These are phyloP conservation scores for Neelides sp. DNA, from an alignment of 1,140 invertebrate genomes.

Conservation along the genomic window DNA sequence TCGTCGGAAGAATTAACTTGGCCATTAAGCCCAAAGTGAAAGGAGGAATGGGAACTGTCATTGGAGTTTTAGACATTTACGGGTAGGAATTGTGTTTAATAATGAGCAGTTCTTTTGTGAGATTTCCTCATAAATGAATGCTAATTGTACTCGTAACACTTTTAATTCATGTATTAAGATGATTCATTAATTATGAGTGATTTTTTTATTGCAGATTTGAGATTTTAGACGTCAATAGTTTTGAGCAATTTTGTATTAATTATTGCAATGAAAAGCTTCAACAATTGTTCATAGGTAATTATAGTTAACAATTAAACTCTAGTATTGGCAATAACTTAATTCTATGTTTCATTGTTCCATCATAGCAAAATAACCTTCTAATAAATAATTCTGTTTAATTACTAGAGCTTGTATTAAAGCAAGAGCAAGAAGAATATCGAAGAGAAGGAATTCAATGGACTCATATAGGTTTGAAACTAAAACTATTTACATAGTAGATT, in stretches of 20 bases:
- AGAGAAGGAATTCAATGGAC: conserved; percentile 85
- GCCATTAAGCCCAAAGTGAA: conserved; percentile 49
- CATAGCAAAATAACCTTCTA: background rate
- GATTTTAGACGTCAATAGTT: conserved; percentile 88
- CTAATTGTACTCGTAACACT: too few relatives aligned
- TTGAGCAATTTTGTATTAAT: conserved; percentile 71
- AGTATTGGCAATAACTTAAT: conserved; percentile 3
- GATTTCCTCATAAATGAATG: too few relatives aligned
- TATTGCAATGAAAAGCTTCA: conserved; percentile 96
- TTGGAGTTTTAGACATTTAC: conserved; percentile 92
- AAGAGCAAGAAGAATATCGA: conserved; percentile 90
- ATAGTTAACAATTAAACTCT: background rate
- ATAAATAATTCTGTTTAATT: conserved; percentile 28
- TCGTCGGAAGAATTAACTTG: conserved; percentile 75
- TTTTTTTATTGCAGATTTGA: too few relatives aligned
- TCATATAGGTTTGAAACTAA: too few relatives aligned
- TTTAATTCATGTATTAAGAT: too few relatives aligned
- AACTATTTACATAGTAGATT: too few relatives aligned
- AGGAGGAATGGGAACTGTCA: conserved; percentile 58
- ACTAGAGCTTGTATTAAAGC: conserved; percentile 79
- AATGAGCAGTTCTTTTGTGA: too few relatives aligned
- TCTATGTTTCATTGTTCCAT: conserved; percentile 1
- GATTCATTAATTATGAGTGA: too few relatives aligned
- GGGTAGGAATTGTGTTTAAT: too few relatives aligned
- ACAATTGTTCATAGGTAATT: conserved; percentile 83